A percentile compares a stretch with the other conserved stretches of the same genome.
These are phyloP conservation scores for Chloebia gouldiae DNA, from an alignment of 2,113 vertebrate genomes.

Conservation along the genomic window DNA sequence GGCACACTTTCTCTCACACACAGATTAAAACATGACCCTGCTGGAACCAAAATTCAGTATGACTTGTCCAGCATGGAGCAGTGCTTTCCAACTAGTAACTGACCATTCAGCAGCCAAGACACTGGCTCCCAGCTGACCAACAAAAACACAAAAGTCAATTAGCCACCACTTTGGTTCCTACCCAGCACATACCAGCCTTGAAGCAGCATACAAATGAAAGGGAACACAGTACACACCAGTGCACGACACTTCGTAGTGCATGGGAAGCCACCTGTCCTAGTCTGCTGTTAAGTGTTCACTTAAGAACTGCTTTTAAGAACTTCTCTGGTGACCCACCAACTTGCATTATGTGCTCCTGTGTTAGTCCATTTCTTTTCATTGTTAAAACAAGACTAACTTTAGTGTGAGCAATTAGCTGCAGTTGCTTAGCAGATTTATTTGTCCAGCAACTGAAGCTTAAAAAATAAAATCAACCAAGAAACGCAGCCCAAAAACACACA, in stretches of 20 bases:
- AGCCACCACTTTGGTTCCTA: neutral
- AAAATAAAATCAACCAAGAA: neutral
- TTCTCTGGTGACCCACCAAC: neutral
- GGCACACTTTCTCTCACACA: neutral
- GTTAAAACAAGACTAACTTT: neutral
- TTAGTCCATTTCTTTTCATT: neutral
- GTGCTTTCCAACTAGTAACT: neutral
- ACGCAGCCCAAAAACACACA: neutral
- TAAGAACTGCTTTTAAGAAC: neutral
- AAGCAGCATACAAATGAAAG: neutral
- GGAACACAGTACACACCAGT: neutral
- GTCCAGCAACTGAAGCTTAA: neutral
- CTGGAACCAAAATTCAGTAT: neutral
- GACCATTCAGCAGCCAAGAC: neutral
- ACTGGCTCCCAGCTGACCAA: neutral
- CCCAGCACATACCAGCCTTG: neutral
- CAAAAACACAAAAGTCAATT: neutral
- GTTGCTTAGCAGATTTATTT: neutral
- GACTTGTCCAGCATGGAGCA: neutral
- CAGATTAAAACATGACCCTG: neutral
- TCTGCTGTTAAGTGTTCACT: neutral
- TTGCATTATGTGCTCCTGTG: neutral
- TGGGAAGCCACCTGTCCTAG: neutral
- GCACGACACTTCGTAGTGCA: fast-evolving
- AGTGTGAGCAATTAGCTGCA: neutral